Conservation (phyloP, 1,140 invertebrate species). For the Globodera ellingtonae region DNA sequence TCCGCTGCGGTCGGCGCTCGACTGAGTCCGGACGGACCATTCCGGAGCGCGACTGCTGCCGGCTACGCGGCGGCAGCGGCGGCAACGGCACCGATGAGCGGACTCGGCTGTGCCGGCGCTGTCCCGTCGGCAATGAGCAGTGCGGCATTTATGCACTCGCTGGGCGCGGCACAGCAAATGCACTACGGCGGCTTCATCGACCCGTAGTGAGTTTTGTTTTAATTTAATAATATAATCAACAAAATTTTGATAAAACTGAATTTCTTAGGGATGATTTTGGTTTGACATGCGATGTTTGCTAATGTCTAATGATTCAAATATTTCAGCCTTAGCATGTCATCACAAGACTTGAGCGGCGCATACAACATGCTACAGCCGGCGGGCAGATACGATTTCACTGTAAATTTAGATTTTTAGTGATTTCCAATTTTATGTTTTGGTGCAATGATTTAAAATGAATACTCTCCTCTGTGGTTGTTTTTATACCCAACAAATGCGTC, state of each 20-base stretch:
- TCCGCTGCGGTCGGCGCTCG: neutral
- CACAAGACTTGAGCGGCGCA: constrained; percentile 4
- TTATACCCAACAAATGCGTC: no score
- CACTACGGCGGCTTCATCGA: constrained; percentile 15
- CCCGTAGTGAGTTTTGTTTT: constrained; percentile 18
- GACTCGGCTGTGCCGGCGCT: neutral
- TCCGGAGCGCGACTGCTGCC: neutral
- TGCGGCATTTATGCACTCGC: constrained; percentile 4
- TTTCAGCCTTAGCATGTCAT: constrained; percentile 13
- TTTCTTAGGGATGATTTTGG: no score
- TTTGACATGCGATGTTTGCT: no score
- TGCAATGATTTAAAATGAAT: neutral
- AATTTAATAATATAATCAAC: no score
- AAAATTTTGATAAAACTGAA: no score
- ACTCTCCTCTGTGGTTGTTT: no score
- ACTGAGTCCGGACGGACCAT: neutral
- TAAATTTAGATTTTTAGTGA: neutral
- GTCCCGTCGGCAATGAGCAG: neutral
- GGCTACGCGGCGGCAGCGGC: neutral
- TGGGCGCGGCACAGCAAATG: constrained; percentile 12
- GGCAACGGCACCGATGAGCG: neutral
- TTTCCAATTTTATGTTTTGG: neutral
- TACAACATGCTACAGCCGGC: constrained; percentile 15
- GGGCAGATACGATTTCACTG: constrained; percentile 20
- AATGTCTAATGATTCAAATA: neutral